Evolutionary conservation across 2,113 vertebrate genomes (phyloP), one percentile per base, ranked within the genome.

Genomic region (Hemichromis elongatus): DNA sequence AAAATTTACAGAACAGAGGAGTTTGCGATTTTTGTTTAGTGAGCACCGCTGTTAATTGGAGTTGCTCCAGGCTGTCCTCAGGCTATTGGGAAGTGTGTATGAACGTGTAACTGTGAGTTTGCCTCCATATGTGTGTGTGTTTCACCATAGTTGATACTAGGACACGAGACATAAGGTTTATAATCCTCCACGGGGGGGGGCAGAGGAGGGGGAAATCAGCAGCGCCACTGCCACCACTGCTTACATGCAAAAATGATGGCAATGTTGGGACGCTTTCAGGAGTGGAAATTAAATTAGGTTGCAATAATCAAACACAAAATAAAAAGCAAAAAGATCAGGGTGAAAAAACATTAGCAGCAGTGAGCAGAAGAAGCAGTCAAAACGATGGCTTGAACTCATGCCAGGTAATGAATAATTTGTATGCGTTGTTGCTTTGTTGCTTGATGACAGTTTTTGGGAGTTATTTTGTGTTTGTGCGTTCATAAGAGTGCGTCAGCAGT

Each of bases 1-100:
- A 61, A 80, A 93, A 86, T 85, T 35, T 83, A 77, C 82, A 89
- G 77, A 94, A 93, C 80, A 91, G 77, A 92, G 56, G 66, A 77
- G 28, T 89, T 86, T 87, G 81, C 30, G 7, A 24, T 70, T 91
- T 89, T 80, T 86, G 85, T 89, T 90, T 91, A 66, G 83, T 85
- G 63, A 54, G 70, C 40, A 73, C 68, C 79, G 82, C 81, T 82
- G 86, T 93, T 94, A 95, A 94, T 94, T 94, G 89, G 89, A 91
- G 82, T 61, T n/a, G 92, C 93, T 92, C 73, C 73, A 53, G 93
- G 92, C 91, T 81, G 53, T 87, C 91, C 88, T 83, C 81, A 2
- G 90, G 92, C 93, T 92, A 81, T 87, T 82, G 84, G 84, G 50
- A 87, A 81, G 68, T 26, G 86, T 47, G 82, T 61, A 66, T 77